Evolutionary conservation across 2,113 vertebrate species (phyloP), one percentile per base, ranked within the genome.

Genomic region (Narcine bancroftii): DNA sequence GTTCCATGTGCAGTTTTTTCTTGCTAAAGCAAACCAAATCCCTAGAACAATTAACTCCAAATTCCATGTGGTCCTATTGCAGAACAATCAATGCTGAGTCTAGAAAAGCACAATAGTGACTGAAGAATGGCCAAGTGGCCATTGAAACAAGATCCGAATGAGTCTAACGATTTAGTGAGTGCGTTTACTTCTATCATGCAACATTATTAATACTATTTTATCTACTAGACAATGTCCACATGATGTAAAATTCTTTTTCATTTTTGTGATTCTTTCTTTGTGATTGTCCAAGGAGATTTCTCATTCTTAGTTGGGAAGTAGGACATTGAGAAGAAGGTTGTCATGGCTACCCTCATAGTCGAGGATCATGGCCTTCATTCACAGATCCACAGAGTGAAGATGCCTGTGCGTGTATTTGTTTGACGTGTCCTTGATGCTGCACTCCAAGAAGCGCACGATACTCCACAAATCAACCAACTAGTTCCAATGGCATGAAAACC

Each of bases 21-120:
- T 45, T 42, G 65, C 63, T 91, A 91, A 66, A 66, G 36, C 87
- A 69, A 63, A 66, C 9, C 42, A 91, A 69, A 69, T 91, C 65
- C 65, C 89, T 69, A 42, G 89, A 69, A 42, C 89, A 91, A 69
- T 69, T 69, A 69, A 91, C 29, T 47, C 89, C 24, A 66, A 65
- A 66, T 69, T 69, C 89, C 89, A 91, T 65, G 36, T 45, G 39
- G 89, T 69, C 21, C 65, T 29, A 91, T 69, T 7, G 39, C 85
- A 65, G 26, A 91, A 42, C 39, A 69, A 91, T 42, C 39, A 69
- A 3, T 47, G 45, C 29, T 69, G 66, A 91, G 26, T 29, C 89
- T 91, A 65, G 39, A 10, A 66, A 91, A 42, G 89, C 63, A 66
- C 66, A 47, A 91, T 91, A 45, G 53, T 63, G 81, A 24, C n/a